Conservation (phyloP, 2,113 vertebrate genomes). For the Uria lomvia region DNA sequence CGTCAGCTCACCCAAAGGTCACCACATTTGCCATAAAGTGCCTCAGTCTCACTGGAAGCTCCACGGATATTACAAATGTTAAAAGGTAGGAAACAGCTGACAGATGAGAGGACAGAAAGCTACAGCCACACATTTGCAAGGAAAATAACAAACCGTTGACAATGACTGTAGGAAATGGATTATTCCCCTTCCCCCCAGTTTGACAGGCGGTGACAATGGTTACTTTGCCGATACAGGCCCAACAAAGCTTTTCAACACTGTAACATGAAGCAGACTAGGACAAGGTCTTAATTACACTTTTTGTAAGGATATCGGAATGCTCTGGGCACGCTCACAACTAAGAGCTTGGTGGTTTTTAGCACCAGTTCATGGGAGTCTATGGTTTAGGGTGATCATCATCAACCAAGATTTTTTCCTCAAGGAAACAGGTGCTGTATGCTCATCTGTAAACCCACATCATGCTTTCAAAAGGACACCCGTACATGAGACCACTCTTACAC, state of each 20-base stretch:
- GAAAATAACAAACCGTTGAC: conserved; percentile 33
- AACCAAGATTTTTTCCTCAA: neutral
- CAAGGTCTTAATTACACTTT: conserved; percentile 30
- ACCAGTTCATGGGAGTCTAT: neutral
- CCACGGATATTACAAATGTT: neutral
- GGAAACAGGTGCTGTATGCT: neutral
- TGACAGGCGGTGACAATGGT: conserved; percentile 36
- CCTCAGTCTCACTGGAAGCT: neutral
- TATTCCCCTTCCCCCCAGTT: conserved; percentile 37
- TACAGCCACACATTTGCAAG: conserved; percentile 2
- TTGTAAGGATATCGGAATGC: neutral
- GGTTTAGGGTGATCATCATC: neutral
- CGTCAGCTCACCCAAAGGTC: conserved; percentile 3
- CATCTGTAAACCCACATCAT: neutral
- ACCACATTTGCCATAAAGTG: conserved; percentile 12
- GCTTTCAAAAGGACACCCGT: neutral
- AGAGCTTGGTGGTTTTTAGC: neutral
- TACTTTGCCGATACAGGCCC: conserved; percentile 7
- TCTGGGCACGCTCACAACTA: neutral
- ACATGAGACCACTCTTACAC: neutral
- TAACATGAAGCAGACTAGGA: conserved; percentile 38
- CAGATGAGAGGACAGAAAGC: conserved; percentile 15
- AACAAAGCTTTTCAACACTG: conserved; percentile 42
- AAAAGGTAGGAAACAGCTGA: neutral
- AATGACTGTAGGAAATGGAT: conserved; percentile 20